phyloP scores from a whole-genome alignment of 2,797 vertebrate genomes.

The Manis javanica region DNA sequence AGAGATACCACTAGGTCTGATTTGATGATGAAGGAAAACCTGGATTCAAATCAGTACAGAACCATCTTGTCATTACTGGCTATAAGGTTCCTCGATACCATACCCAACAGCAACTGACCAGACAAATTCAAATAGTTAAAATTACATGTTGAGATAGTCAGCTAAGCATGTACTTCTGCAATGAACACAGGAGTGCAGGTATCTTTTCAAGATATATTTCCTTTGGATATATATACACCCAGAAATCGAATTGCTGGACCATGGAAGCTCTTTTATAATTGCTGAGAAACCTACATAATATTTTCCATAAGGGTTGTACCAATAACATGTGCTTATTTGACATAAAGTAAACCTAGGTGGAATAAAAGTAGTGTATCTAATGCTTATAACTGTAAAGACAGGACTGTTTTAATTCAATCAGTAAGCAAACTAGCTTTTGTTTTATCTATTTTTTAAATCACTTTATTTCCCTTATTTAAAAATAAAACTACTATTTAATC shows the following conservation, averaged over 20 bases:
- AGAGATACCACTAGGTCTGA: neutral
- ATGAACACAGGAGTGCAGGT: neutral
- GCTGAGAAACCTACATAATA: neutral
- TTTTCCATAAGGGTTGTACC: neutral
- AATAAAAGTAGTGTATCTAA: neutral
- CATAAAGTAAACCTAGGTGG: neutral
- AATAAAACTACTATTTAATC: neutral
- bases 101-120: neutral
- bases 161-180: accelerated
- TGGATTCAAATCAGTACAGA: neutral
- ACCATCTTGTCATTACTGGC: no score
- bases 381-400: neutral
- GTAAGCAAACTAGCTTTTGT: neutral
- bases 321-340: neutral
- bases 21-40: neutral
- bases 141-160: neutral
- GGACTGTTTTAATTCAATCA: neutral
- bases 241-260: neutral
- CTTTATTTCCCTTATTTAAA: neutral
- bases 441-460: neutral
- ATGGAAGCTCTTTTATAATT: neutral
- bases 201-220: neutral
- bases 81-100: neutral
- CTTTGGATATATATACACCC: neutral
- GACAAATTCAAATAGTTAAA: neutral